Evolutionary conservation across 1,140 invertebrate species (phyloP).

Genomic region (Venturia canescens): DNA sequence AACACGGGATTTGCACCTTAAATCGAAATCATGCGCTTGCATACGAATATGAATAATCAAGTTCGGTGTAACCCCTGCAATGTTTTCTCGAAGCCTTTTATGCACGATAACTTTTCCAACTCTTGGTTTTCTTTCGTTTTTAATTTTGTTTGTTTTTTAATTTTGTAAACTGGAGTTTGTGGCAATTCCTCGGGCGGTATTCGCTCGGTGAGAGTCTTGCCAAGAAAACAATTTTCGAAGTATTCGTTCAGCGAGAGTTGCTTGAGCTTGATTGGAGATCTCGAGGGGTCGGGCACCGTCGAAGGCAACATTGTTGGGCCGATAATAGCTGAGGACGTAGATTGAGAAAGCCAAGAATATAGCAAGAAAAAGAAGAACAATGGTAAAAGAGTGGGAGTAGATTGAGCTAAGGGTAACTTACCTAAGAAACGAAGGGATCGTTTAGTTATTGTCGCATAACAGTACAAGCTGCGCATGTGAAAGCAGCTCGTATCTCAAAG

Average conservation of each 20-base stretch:
- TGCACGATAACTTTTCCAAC: neutral
- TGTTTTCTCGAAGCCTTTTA: neutral
- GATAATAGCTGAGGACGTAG: constrained; percentile 45
- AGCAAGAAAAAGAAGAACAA: constrained; percentile 51
- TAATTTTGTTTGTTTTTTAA: neutral
- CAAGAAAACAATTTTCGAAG: no score
- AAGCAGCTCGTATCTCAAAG: constrained; percentile 4
- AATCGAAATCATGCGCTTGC: neutral
- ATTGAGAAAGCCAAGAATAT: constrained; percentile 48
- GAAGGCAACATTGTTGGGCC: constrained; percentile 41
- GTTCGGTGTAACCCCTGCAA: neutral
- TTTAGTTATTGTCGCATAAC: constrained; percentile 72
- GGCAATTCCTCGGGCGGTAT: no score
- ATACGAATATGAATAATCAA: neutral
- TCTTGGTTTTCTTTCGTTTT: neutral
- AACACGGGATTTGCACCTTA: neutral
- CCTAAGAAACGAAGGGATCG: constrained; percentile 61
- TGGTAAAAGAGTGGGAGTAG: constrained; percentile 53
- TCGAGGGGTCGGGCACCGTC: neutral
- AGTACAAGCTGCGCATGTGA: constrained; percentile 54
- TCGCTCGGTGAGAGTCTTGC: no score
- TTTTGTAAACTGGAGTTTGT: neutral
- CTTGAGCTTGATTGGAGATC: neutral
- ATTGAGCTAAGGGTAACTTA: constrained; percentile 44
- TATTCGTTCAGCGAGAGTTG: neutral